A percentile compares a stretch with the other conserved stretches of the same genome.
These are phyloP conservation scores for Mormyrus iriodes DNA, from an alignment of 2,113 vertebrate species.

Conservation along the genomic window DNA sequence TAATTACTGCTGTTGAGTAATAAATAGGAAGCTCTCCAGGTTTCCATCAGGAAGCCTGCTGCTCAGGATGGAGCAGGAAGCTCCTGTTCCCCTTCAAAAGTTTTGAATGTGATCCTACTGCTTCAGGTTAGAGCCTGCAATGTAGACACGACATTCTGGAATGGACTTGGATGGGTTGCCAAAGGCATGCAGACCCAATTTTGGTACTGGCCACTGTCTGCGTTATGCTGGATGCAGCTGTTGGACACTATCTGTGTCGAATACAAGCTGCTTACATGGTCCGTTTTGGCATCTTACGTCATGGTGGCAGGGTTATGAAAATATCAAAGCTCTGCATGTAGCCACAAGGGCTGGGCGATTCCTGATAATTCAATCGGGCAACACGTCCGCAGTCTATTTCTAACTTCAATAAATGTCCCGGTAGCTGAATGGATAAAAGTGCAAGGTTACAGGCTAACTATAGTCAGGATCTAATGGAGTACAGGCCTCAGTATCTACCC, in stretches of 20 bases:
- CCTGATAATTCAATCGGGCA: constrained; percentile 36
- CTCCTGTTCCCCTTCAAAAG: not conserved
- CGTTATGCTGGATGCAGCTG: constrained; percentile 59
- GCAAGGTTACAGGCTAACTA: not conserved
- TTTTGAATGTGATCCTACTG: not conserved
- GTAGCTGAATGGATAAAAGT: not conserved
- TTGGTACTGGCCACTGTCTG: constrained; percentile 32
- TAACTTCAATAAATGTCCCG: not conserved
- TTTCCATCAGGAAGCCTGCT: not conserved
- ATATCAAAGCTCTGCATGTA: constrained; percentile 54
- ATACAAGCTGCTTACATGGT: constrained; percentile 25
- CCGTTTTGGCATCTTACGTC: constrained; percentile 61
- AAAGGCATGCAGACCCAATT: constrained; percentile 37
- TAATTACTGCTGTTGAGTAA: not conserved
- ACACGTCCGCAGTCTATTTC: not conserved
- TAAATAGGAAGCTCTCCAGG: not conserved
- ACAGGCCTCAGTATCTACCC: no score
- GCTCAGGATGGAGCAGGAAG: not conserved
- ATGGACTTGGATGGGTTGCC: not conserved
- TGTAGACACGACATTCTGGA: not conserved
- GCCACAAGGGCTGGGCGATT: constrained; percentile 34
- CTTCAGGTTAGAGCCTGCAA: not conserved
- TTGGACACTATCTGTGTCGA: constrained; percentile 37
- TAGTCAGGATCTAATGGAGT: not conserved
- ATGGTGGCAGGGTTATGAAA: constrained; percentile 62